A percentile compares a stretch with the other conserved stretches of the same genome.
These are phyloP conservation scores for Emys orbicularis DNA, from an alignment of 2,797 vertebrate species.

Conservation along the genomic window DNA sequence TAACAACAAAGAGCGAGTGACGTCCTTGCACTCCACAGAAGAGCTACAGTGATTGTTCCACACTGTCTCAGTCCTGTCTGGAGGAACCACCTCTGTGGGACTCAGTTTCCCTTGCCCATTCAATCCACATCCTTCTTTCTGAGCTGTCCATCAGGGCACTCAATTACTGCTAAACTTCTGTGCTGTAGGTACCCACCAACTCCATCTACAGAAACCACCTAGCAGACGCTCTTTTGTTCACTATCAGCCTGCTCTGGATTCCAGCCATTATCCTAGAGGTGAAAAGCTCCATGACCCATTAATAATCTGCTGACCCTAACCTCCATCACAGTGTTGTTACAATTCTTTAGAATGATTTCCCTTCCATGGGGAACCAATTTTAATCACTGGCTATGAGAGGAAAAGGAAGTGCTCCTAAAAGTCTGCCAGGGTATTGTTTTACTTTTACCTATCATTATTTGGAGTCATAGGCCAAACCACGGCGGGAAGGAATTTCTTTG, in stretches of 20 bases:
- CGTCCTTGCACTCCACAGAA: neutral
- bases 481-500: constrained; percentile 35
- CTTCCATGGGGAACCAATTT: neutral
- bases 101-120: neutral
- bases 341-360: neutral
- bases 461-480: constrained; percentile 49
- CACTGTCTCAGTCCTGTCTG: neutral
- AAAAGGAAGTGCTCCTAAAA: neutral
- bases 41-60: neutral
- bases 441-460: constrained; percentile 13
- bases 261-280: rapidly evolving
- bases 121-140: neutral
- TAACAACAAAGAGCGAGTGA: neutral
- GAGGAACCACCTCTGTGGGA: neutral
- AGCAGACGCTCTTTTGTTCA: rapidly evolving
- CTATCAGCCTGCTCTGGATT: rapidly evolving
- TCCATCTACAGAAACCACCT: neutral
- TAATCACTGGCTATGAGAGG: neutral
- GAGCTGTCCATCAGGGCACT: neutral
- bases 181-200: rapidly evolving
- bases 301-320: rapidly evolving
- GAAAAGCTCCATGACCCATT: rapidly evolving
- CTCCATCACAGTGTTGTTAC: neutral
- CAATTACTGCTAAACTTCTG: neutral
- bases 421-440: neutral